These are phyloP conservation scores for Latheticus oryzae DNA, from an alignment of 2,888 invertebrate genomes.

Conservation along the genomic window DNA sequence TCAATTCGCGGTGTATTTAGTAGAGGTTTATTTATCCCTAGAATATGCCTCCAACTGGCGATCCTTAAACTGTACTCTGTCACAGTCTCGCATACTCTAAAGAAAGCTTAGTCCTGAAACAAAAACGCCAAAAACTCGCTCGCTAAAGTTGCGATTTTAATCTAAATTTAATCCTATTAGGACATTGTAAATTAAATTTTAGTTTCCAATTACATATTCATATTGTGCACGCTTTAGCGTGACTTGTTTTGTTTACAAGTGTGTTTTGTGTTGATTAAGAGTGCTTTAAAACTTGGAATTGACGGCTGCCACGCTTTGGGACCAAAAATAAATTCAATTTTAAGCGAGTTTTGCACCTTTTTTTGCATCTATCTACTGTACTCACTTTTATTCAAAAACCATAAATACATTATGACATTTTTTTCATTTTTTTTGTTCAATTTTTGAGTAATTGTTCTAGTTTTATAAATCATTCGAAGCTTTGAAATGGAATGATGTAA, in stretches of 20 bases:
- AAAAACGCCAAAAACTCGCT: slow-evolving; percentile 41
- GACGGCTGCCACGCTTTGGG: slow-evolving; percentile 26
- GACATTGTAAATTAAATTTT: slow-evolving; percentile 54
- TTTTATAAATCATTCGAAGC: too few relatives aligned
- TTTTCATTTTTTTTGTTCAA: too few relatives aligned
- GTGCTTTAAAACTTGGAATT: slow-evolving; percentile 26
- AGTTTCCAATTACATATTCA: slow-evolving; percentile 57
- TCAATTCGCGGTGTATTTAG: slow-evolving; percentile 29
- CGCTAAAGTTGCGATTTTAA: slow-evolving; percentile 51
- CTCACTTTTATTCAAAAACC: too few relatives aligned
- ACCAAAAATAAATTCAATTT: slow-evolving; percentile 32
- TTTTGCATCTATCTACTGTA: too few relatives aligned
- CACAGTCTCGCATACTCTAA: slow-evolving; percentile 25
- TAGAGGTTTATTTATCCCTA: slow-evolving; percentile 20
- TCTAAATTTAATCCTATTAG: slow-evolving; percentile 54
- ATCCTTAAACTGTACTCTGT: neutral
- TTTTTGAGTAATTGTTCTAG: too few relatives aligned
- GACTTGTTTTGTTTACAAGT: slow-evolving; percentile 49
- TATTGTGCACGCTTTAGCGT: slow-evolving; percentile 44
- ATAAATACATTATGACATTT: too few relatives aligned
- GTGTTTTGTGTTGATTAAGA: slow-evolving; percentile 30
- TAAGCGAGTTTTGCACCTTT: slow-evolving; percentile 7
- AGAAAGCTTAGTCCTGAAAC: slow-evolving; percentile 7
- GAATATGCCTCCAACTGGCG: slow-evolving; percentile 5
- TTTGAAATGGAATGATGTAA: too few relatives aligned